Evolutionary conservation across 2,113 vertebrate genomes (phyloP).

Genomic region (Cyphomyrus plagiostoma): DNA sequence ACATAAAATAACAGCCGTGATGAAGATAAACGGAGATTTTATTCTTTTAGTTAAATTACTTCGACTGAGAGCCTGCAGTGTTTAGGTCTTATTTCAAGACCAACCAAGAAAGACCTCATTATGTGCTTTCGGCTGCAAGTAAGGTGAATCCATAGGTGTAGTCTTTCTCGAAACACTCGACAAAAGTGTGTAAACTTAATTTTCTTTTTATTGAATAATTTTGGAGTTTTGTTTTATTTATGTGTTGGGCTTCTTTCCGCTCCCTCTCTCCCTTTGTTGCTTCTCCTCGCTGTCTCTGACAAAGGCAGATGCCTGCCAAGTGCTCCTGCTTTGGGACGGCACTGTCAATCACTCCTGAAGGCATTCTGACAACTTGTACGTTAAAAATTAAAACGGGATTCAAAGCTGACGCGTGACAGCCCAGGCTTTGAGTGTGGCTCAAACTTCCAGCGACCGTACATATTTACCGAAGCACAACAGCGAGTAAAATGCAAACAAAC

Average conservation of each 20-base stretch:
- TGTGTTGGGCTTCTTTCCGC: constrained; percentile 56
- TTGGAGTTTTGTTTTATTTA: constrained; percentile 70
- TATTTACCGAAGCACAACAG: constrained; percentile 48
- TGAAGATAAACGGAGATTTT: background rate
- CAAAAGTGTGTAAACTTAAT: constrained; percentile 60
- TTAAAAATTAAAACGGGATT: constrained; percentile 73
- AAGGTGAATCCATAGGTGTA: background rate
- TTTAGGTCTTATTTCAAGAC: background rate
- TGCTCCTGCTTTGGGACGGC: constrained; percentile 67
- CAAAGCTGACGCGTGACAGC: constrained; percentile 67
- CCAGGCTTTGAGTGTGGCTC: constrained; percentile 69
- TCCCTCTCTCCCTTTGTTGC: constrained; percentile 62
- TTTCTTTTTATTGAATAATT: constrained; percentile 66
- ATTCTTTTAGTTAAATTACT: background rate
- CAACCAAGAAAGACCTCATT: background rate
- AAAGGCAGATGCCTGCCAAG: constrained; percentile 71
- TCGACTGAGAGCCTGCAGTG: background rate
- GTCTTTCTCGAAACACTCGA: constrained; percentile 26
- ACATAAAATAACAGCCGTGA: background rate
- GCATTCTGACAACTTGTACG: constrained; percentile 71
- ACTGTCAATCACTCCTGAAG: constrained; percentile 71
- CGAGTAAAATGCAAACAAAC: constrained; percentile 28
- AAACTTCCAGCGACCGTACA: constrained; percentile 61
- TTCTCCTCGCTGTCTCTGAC: constrained; percentile 65
- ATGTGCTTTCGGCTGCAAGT: background rate